A percentile compares a stretch with the other conserved stretches of the same genome.
Conservation (phyloP, 2,888 invertebrate genomes). For the Ormyrus rosae region DNA sequence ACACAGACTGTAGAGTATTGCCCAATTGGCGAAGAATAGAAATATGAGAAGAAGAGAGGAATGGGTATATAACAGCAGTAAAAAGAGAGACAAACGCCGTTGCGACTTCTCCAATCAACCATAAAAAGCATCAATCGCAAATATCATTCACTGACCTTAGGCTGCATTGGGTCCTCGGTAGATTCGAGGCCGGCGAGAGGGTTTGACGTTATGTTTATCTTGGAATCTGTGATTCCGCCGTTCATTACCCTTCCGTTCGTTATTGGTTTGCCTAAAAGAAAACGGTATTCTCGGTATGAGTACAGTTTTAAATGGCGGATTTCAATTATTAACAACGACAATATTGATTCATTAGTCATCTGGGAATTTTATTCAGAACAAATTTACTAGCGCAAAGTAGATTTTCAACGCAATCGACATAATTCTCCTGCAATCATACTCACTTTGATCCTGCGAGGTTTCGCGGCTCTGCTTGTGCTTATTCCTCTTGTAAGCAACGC, state of each 20-base stretch:
- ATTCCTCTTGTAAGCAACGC: constrained; percentile 76
- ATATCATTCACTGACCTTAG: constrained; percentile 71
- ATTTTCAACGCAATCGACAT: too few relatives aligned
- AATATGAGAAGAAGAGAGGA: constrained; percentile 19
- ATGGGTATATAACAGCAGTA: constrained; percentile 19
- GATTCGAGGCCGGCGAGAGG: constrained; percentile 82
- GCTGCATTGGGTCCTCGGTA: constrained; percentile 79
- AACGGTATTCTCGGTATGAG: too few relatives aligned
- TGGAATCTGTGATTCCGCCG: constrained; percentile 74
- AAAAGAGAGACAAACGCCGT: constrained; percentile 42
- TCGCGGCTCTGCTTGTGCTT: constrained; percentile 76
- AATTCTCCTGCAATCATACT: neutral
- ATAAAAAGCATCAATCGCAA: constrained; percentile 54
- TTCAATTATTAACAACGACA: too few relatives aligned
- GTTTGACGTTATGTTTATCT: constrained; percentile 86
- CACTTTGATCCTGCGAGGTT: constrained; percentile 72
- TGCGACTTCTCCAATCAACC: constrained; percentile 52
- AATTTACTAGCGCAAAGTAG: too few relatives aligned
- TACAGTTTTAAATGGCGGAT: too few relatives aligned
- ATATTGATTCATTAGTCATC: too few relatives aligned
- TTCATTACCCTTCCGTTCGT: constrained; percentile 74
- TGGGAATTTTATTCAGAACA: too few relatives aligned
- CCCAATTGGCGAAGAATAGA: constrained; percentile 38
- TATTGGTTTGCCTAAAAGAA: constrained; percentile 70
- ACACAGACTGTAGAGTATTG: constrained; percentile 48